phyloP scores from a whole-genome alignment of 1,140 invertebrate genomes.

The Magallana angulata region DNA sequence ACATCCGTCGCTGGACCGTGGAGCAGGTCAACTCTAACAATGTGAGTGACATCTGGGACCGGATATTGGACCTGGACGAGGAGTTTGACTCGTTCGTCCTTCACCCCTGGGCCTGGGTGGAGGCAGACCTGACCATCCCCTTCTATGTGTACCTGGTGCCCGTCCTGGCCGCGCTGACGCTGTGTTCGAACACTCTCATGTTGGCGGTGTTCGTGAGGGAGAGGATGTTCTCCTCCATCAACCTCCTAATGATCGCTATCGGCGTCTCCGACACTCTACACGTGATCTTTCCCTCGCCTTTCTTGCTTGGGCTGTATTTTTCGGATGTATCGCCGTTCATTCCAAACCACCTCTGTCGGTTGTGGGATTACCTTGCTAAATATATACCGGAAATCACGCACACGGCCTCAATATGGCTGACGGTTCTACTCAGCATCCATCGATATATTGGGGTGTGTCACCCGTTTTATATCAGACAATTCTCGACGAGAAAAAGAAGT shows the following conservation, averaged over 20 bases:
- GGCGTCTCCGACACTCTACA: slow-evolving; percentile 52
- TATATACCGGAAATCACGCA: slow-evolving; percentile 49
- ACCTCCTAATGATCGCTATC: slow-evolving; percentile 52
- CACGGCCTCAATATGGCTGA: slow-evolving; percentile 52
- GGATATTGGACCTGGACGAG: slow-evolving; percentile 32
- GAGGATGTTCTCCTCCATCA: slow-evolving; percentile 50
- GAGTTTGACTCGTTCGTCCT: slow-evolving; percentile 54
- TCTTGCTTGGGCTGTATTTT: slow-evolving; percentile 40
- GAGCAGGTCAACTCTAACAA: background rate
- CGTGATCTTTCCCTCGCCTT: slow-evolving; percentile 43
- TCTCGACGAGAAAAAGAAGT: slow-evolving; percentile 47
- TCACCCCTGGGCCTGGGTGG: slow-evolving; percentile 54
- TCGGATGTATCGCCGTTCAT: background rate
- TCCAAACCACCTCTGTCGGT: slow-evolving; percentile 45
- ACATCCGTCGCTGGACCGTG: slow-evolving; percentile 18
- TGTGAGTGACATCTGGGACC: background rate
- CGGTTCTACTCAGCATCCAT: slow-evolving; percentile 45
- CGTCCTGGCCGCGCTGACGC: slow-evolving; percentile 26
- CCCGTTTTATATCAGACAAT: slow-evolving; percentile 45
- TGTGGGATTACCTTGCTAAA: slow-evolving; percentile 54
- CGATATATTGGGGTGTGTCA: slow-evolving; percentile 49
- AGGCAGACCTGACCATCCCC: slow-evolving; percentile 40
- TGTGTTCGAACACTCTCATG: slow-evolving; percentile 34
- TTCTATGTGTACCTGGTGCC: slow-evolving; percentile 48
- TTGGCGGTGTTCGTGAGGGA: slow-evolving; percentile 47